A percentile compares a stretch with the other conserved stretches of the same genome.
These are phyloP conservation scores for Itoplectis maculator DNA, from an alignment of 2,888 invertebrate genomes.

Conservation along the genomic window DNA sequence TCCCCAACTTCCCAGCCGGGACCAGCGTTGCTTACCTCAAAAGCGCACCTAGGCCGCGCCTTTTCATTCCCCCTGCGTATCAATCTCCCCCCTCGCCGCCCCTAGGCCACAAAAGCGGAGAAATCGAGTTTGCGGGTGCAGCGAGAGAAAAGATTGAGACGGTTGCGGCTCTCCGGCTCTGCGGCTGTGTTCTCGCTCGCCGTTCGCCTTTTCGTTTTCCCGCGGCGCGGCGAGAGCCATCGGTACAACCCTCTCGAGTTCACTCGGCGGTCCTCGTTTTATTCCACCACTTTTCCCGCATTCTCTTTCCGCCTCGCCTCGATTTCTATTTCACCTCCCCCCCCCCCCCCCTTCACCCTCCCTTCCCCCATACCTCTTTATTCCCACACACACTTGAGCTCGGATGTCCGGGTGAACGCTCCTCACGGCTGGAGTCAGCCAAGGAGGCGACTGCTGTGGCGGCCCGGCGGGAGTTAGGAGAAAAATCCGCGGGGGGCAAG, in stretches of 20 bases:
- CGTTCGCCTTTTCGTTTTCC: constrained; percentile 35
- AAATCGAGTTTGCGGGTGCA: constrained; percentile 54
- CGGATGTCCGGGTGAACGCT: constrained; percentile 39
- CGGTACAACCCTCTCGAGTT: constrained; percentile 48
- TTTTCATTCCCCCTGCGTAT: constrained; percentile 13
- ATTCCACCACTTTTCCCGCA: constrained; percentile 40
- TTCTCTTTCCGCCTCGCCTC: constrained; percentile 17
- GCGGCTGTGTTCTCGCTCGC: constrained; percentile 39
- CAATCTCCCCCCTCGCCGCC: constrained; percentile 3
- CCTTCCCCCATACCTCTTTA: constrained; percentile 27
- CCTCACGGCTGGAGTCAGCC: background rate
- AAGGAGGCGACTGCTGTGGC: no score
- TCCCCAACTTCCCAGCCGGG: constrained; percentile 18
- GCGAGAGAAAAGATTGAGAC: constrained; percentile 63
- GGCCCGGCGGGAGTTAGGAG: constrained; percentile 44
- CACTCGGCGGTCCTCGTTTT: constrained; percentile 23
- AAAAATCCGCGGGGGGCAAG: background rate
- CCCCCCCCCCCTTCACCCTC: background rate
- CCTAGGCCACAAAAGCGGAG: constrained; percentile 48
- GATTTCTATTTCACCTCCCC: constrained; percentile 12
- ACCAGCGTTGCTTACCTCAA: constrained; percentile 37
- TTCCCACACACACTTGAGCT: constrained; percentile 59
- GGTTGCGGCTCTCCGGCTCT: constrained; percentile 28
- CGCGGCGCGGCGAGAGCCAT: constrained; percentile 13
- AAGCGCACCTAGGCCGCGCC: constrained; percentile 18